phyloP scores from a whole-genome alignment of 2,113 vertebrate species.

The Cisticola juncidis region DNA sequence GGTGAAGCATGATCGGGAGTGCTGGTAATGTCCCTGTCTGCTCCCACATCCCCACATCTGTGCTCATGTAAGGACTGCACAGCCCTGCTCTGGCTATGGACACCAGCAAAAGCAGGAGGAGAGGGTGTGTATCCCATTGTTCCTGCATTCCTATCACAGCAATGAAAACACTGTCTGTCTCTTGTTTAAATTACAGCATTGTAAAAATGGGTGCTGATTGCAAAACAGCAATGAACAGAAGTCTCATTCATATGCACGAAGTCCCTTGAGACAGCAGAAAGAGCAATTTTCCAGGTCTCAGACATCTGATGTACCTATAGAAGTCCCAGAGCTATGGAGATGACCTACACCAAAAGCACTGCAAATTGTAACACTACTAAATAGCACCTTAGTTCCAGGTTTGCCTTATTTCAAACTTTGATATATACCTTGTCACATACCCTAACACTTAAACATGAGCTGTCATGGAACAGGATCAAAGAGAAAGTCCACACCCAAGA shows the following conservation, averaged over 20 bases:
- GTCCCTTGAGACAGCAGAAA: not conserved
- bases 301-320: too few relatives aligned
- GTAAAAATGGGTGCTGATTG: not conserved
- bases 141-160: not conserved
- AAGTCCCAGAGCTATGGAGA: not conserved
- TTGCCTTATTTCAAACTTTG: not conserved
- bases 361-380: not conserved
- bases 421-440: not conserved
- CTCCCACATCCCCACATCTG: not conserved
- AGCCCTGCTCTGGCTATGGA: not conserved
- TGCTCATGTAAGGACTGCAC: not conserved
- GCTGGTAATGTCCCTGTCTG: not conserved
- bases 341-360: not conserved
- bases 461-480: slow-evolving; percentile 37
- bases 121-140: not conserved
- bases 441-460: not conserved
- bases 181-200: not conserved
- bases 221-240: not conserved
- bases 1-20: not conserved
- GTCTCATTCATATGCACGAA: rapidly evolving
- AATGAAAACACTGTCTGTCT: not conserved
- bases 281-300: not conserved
- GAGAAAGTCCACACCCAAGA: slow-evolving; percentile 26
- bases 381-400: not conserved
- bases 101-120: not conserved